Conservation (phyloP, 1,140 invertebrate genomes). For the Pachypsylla venusta region DNA sequence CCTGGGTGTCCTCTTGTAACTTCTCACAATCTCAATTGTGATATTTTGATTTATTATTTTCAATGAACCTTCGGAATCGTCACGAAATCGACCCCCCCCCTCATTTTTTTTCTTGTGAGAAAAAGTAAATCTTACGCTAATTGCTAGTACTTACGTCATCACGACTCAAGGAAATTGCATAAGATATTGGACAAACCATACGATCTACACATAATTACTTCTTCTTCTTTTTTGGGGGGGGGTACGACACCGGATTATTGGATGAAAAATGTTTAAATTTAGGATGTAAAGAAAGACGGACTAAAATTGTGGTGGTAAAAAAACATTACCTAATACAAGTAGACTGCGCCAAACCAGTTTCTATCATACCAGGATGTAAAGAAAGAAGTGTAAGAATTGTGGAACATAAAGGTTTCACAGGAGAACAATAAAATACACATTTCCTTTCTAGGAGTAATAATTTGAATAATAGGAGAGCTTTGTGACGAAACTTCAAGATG, state of each 20-base stretch:
- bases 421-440: conserved; percentile 84
- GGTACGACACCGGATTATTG: background rate
- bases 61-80: too few relatives aligned
- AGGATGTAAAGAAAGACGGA: conserved; percentile 5
- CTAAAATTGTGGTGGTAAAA: background rate
- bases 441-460: conserved; percentile 76
- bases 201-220: too few relatives aligned
- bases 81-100: too few relatives aligned
- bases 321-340: conserved; percentile 57
- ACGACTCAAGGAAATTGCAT: too few relatives aligned
- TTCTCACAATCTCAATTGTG: too few relatives aligned
- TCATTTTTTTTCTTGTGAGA: too few relatives aligned
- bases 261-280: background rate
- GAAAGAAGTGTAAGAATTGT: conserved; percentile 79
- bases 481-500: conserved; percentile 76
- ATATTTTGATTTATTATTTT: too few relatives aligned
- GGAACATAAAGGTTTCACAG: conserved; percentile 75
- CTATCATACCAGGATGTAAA: conserved; percentile 74
- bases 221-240: too few relatives aligned
- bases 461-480: conserved; percentile 87
- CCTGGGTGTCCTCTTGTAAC: too few relatives aligned
- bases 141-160: too few relatives aligned
- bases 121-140: too few relatives aligned
- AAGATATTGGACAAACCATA: too few relatives aligned
- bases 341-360: conserved; percentile 69